Conservation (phyloP, 1,140 invertebrate genomes). For the Periplaneta americana region DNA sequence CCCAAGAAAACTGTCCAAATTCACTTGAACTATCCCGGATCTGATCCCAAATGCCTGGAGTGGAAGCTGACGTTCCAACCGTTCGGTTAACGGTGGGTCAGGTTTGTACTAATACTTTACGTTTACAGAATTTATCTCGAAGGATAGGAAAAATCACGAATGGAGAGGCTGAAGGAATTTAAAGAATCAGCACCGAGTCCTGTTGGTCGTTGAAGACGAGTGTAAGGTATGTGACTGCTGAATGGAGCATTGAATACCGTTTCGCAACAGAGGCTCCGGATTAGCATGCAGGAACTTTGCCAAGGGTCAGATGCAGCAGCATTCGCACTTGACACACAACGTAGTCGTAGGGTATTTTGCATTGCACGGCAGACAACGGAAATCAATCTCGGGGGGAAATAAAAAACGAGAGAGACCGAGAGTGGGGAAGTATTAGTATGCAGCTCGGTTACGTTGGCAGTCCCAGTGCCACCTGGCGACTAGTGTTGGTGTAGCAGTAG, state of each 20-base stretch:
- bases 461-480: neutral
- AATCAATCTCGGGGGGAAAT: neutral
- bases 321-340: neutral
- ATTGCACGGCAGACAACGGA: neutral
- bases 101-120: too few relatives aligned
- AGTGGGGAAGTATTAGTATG: neutral
- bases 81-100: too few relatives aligned
- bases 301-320: neutral
- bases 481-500: neutral
- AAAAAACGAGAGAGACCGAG: neutral
- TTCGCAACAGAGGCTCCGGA: neutral
- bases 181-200: too few relatives aligned
- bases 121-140: too few relatives aligned
- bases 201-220: too few relatives aligned
- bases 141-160: too few relatives aligned
- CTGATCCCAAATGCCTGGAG: too few relatives aligned
- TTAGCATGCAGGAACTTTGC: neutral
- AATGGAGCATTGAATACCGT: neutral
- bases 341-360: neutral
- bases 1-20: too few relatives aligned
- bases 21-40: too few relatives aligned
- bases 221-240: too few relatives aligned
- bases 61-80: too few relatives aligned
- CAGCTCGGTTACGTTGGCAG: neutral
- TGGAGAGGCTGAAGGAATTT: too few relatives aligned